These are phyloP conservation scores for Catharus bicknelli DNA, from an alignment of 2,113 vertebrate genomes.

Conservation along the genomic window DNA sequence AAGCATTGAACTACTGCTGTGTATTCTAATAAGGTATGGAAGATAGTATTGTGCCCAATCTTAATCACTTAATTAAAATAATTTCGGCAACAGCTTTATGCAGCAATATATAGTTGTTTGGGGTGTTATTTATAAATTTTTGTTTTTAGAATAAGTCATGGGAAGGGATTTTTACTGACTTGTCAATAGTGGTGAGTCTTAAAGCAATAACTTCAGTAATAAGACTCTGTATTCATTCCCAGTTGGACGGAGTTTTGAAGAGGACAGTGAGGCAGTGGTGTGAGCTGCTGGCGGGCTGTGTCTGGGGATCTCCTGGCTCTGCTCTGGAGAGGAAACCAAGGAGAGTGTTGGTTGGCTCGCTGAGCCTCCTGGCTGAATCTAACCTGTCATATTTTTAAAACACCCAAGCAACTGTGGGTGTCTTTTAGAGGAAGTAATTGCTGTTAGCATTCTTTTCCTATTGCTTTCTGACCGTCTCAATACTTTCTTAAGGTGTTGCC, in stretches of 20 bases:
- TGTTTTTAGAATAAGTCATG: background rate
- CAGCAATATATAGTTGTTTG: background rate
- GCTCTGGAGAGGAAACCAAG: background rate
- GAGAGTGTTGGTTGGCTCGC: background rate
- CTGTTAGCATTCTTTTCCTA: conserved; percentile 40
- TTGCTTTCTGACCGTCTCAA: conserved; percentile 32
- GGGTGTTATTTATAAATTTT: background rate
- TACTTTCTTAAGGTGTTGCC: conserved; percentile 21
- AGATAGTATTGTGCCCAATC: conserved; percentile 23
- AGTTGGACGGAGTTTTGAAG: background rate
- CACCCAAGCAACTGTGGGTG: background rate
- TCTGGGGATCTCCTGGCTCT: conserved; percentile 1
- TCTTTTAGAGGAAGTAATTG: conserved; percentile 33
- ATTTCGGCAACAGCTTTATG: conserved; percentile 8
- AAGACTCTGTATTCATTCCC: conserved; percentile 34
- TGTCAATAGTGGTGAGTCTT: conserved; percentile 6
- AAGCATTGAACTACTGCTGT: conserved; percentile 8
- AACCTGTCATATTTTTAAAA: conserved; percentile 10
- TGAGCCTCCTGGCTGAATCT: background rate
- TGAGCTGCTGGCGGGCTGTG: background rate
- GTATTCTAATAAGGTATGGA: background rate
- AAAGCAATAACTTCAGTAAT: conserved; percentile 24
- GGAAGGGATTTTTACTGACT: conserved; percentile 10
- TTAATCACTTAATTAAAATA: conserved; percentile 38
- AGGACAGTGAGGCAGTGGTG: background rate